Percentiles rank a stretch among this genome's conserved stretches.
Evolutionary conservation across 2,113 vertebrate genomes (phyloP).

Genomic region (Corythaeola cristata): DNA sequence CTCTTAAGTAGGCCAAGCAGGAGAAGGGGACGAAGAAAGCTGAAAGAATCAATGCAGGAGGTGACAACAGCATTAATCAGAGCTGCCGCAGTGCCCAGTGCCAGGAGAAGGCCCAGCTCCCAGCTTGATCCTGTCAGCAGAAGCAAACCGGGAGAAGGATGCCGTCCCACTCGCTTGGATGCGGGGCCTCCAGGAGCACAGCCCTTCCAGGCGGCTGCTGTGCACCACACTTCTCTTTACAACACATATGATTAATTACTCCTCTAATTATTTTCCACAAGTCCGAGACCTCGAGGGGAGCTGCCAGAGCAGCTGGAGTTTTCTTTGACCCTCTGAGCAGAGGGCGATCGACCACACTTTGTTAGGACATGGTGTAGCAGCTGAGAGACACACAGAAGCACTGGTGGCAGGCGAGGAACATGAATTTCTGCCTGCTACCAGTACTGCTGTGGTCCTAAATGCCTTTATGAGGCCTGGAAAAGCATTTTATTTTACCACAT

Average conservation of each 20-base stretch:
- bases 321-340: not conserved
- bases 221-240: not conserved
- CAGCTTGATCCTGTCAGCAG: not conserved
- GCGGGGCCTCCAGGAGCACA: not conserved
- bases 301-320: not conserved
- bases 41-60: not conserved
- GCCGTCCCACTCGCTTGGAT: not conserved
- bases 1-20: not conserved
- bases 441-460: not conserved
- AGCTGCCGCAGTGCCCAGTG: not conserved
- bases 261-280: not conserved
- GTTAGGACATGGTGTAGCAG: not conserved
- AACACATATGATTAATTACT: not conserved
- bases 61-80: conserved; percentile 18
- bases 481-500: not conserved
- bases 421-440: not conserved
- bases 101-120: not conserved
- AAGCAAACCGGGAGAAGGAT: not conserved
- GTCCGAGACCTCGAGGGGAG: not conserved
- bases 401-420: not conserved
- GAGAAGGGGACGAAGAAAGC: not conserved
- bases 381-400: not conserved
- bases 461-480: not conserved
- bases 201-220: not conserved
- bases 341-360: not conserved